Evolutionary conservation across 2,113 vertebrate species (phyloP), one percentile per base, ranked within the genome.

Genomic region (Ochotona princeps): DNA sequence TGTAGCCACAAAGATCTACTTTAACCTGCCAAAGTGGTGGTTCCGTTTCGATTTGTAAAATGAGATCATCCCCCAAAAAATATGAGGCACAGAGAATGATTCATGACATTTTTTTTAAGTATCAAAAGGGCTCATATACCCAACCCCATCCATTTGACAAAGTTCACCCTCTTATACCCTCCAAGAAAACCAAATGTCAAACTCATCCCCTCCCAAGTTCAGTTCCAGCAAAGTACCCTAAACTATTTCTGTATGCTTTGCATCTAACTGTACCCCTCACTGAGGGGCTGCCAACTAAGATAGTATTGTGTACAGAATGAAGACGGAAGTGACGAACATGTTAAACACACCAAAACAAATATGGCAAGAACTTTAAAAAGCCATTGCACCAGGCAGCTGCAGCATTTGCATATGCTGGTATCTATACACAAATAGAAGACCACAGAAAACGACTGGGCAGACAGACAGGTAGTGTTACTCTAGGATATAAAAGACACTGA

Each of bases 21-120:
- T 79, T 80, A 67, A 49, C 2, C 38, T 83, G 76, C 17, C 30
- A 87, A 74, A 44, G 12, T 17, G 2, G 28, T 80, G 15, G 47
- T 83, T 96, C 44, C 13, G 2, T 15, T 91, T 95, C 88, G 54
- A 92, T 83, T 61, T 10, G 0, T 49, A 78, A 92, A 92, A 92
- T 85, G 17, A 12, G 8, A 60, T 63, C 94, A 5, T 6, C 6
- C 35, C 35, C 38, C 38, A 44, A 44, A 81, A 49, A 70, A 88
- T 86, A 51, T 54, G 49, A 89, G 23, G 32, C n/a, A 65, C 12
- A 28, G 66, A 86, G 67, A 67, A 69, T 28, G 14, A 69, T 28
- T 73, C 66, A 49, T 49, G 35, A 70, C 65, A 90, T 61, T 92
- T 97, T 97, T 44, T 76, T 67, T 7, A 25, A 49, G 67, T 12